A percentile compares a stretch with the other conserved stretches of the same genome.
phyloP scores from a whole-genome alignment of 2,888 invertebrate species.

The Actias luna region DNA sequence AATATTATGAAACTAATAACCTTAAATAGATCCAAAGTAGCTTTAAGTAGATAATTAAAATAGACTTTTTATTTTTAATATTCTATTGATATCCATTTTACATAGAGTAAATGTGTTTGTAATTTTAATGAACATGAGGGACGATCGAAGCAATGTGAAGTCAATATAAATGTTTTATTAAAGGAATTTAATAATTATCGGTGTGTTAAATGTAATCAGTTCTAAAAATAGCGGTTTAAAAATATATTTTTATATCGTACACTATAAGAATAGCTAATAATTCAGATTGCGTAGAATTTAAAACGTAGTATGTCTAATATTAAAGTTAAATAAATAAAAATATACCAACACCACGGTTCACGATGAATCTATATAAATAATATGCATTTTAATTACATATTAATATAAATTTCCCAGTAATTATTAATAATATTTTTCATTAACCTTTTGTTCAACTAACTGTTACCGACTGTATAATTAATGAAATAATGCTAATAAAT shows the following conservation, averaged over 20 bases:
- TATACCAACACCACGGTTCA: background rate
- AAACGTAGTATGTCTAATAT: conserved; percentile 1
- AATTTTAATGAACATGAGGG: background rate
- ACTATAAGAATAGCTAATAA: conserved; percentile 1
- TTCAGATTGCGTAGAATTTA: background rate
- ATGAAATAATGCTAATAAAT: no score
- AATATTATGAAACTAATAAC: no score
- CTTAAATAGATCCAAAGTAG: conserved; percentile 2
- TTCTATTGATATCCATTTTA: background rate
- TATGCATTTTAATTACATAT: no score
- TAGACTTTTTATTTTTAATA: background rate
- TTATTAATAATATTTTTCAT: background rate
- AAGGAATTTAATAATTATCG: background rate
- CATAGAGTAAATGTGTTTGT: background rate
- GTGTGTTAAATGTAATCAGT: background rate
- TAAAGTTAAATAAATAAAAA: background rate
- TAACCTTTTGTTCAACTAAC: background rate
- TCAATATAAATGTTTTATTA: background rate
- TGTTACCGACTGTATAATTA: background rate
- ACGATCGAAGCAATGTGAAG: conserved; percentile 8
- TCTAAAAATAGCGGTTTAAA: background rate
- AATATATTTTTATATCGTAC: conserved; percentile 4
- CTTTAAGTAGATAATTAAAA: conserved; percentile 14
- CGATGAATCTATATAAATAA: background rate
- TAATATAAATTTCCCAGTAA: background rate